Base-by-base conservation (phyloP, 2,797 vertebrate species). In the Thunnus albacares region DNA sequence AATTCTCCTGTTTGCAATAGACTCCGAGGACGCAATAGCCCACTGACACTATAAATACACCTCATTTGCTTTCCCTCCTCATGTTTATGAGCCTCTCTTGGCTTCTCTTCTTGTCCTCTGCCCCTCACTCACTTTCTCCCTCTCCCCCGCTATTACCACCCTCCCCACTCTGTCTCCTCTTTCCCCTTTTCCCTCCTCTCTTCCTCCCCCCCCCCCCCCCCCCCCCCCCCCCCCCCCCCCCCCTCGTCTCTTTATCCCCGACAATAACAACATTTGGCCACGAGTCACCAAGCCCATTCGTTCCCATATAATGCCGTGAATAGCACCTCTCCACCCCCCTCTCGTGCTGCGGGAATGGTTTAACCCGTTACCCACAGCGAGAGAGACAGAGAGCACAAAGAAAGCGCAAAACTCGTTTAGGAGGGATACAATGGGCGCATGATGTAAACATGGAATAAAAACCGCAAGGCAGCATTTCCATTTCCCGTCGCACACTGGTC, bases 211-310 rank as follows among this genome's bases (percentile, higher is more conserved):
- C 64, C 28, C 33, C 58, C 45, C 75, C 58, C 28, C 28, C 38
- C 33, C 55, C 45, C 75, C 58, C 28, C 28, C 38, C n/a, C n/a
- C n/a, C n/a, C n/a, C n/a, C n/a, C 33, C 58, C 45, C 75, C 58
- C 28, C 28, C 38, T 6, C 35, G 2, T 79, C 67, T 73, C 79
- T 87, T 84, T 77, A 91, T 82, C 87, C 85, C 58, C 67, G 68
- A 92, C 89, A 90, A 92, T 84, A 93, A 94, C 90, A 93, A 92
- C 92, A 93, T 90, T 94, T 89, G 89, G 86, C 90, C 91, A 91
- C 90, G 90, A 92, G 90, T 93, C 91, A 92, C 89, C 85, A 76
- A 89, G 68, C 87, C 83, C 73, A 85, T 90, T 89, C 79, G 88
- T 89, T 86, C 86, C 78, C 87, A 69, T 80, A 64, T 55, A 80